These are phyloP conservation scores for Tapirus indicus DNA, from an alignment of 2,797 vertebrate genomes.

Conservation along the genomic window DNA sequence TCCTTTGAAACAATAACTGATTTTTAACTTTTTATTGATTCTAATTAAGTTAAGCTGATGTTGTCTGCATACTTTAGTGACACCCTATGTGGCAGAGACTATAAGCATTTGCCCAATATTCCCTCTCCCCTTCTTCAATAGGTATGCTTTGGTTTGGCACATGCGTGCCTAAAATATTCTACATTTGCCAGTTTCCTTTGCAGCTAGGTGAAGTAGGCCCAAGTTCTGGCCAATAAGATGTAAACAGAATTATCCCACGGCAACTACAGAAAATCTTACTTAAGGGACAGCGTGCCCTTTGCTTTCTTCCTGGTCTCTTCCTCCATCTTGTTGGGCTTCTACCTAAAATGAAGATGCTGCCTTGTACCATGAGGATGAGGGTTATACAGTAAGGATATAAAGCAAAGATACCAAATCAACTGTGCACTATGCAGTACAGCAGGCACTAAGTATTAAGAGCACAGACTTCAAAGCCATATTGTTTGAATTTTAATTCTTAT, in stretches of 20 bases:
- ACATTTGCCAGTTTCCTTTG: neutral
- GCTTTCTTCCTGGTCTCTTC: neutral
- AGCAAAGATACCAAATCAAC: neutral
- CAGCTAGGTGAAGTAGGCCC: neutral
- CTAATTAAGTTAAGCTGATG: neutral
- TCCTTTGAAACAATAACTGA: neutral
- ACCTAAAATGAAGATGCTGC: neutral
- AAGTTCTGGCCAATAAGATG: neutral
- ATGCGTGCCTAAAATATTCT: neutral
- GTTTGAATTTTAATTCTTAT: neutral
- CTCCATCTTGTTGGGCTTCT: neutral
- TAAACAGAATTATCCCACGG: neutral
- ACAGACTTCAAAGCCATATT: neutral
- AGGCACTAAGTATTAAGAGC: neutral
- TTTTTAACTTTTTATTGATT: constrained; percentile 22
- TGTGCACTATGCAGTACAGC: neutral
- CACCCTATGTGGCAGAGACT: neutral
- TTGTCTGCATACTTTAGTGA: neutral
- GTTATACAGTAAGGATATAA: neutral
- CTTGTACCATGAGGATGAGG: neutral
- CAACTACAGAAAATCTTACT: neutral
- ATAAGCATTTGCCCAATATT: neutral
- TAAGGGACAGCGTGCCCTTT: neutral
- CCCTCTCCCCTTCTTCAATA: neutral
- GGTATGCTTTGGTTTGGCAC: neutral